Evolutionary conservation across 2,113 vertebrate species (phyloP), one percentile per base, ranked within the genome.

Genomic region (Hemichromis elongatus): DNA sequence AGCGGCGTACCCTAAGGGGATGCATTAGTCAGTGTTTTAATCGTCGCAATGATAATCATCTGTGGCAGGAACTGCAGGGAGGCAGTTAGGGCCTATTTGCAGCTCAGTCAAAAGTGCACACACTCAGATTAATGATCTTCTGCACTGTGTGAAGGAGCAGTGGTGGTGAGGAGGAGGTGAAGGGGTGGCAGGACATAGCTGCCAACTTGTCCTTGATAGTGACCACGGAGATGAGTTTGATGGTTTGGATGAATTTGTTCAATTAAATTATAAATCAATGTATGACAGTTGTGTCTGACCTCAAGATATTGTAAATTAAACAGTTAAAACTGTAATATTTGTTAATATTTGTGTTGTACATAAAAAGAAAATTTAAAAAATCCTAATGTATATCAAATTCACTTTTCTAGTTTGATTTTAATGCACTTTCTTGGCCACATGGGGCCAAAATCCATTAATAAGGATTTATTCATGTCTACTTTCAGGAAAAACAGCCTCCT

Each of bases 81-180:
- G 91, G 86, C 91, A 85, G 86, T 92, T 91, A 89, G 87, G 88
- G 89, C 88, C 90, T 91, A 93, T 93, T 94, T 95, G 92, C 88
- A 92, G 92, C 83, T 89, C 89, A 88, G 84, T 83, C 81, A 82
- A 82, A 93, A 87, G 73, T 16, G 42, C 82, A 82, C 91, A 77
- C 4, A 14, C 82, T 84, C 88, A 68, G 89, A 93, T 90, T 77
- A 91, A 90, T 84, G 83, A 85, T 90, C 77, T 84, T 50, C 18
- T 30, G 53, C 11, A 61, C 21, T 19, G 77, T 77, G 73, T 83
- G 28, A 61, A 79, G 37, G 79, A 77, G 61, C 50, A 3, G 21
- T 26, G 61, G 53, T 18, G 50, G 33, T 37, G 66, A 21, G 40
- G 59, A 83, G 88, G 77, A 84, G 79, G 53, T 35, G 42, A 68